Base-by-base conservation (phyloP, 2,888 invertebrate species). In the Mimumesa dahlbomi region DNA sequence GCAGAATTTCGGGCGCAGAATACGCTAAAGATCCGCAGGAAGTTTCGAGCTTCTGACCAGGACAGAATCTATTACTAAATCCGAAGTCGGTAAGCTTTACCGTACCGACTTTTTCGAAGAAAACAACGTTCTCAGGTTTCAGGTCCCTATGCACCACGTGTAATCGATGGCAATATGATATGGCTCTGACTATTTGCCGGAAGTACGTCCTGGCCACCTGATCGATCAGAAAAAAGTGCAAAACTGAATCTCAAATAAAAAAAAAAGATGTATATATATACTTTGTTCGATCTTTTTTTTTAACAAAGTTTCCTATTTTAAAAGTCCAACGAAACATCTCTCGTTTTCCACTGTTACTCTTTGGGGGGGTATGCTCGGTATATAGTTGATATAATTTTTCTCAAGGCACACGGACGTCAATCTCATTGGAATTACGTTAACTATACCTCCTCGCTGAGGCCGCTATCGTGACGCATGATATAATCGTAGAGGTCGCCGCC, bases 21-120 rank as follows among this genome's bases (percentile, higher is more conserved):
- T 99, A 99, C 16, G 99, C 99, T 82, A 99, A 91, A 77, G 98
- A 98, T 22, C 99, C 99, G 91, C 99, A 99, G 31, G 98, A 98
- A 18, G 99, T 99, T 90, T 98, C 97, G 86, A 99, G 90, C 89
- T 98, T 98, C 90, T 97, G 97, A 50, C 98, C 99, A 18, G 98
- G 98, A 87, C 95, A 96, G 90, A 96, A 96, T 90, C 95, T 94
- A 92, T 99, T 99, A 91, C 98, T 98, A 86, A 95, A 95, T 79
- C 98, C 99, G 91, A 99, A 99, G 91, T 99, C 99, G 70, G 99
- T 99, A 87, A 99, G 92, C 91, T 99, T 99, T 29, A 99, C 99
- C 89, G 97, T 94, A 63, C 98, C 98, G 84, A 97, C 92, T 91
- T 98, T 97, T 90, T 98, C 97, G 90, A 99, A 99, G 91, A 99